Percentiles rank a stretch among this genome's conserved stretches.
Evolutionary conservation across 2,888 invertebrate species (phyloP).

Genomic region (Barypeithes pellucidus): DNA sequence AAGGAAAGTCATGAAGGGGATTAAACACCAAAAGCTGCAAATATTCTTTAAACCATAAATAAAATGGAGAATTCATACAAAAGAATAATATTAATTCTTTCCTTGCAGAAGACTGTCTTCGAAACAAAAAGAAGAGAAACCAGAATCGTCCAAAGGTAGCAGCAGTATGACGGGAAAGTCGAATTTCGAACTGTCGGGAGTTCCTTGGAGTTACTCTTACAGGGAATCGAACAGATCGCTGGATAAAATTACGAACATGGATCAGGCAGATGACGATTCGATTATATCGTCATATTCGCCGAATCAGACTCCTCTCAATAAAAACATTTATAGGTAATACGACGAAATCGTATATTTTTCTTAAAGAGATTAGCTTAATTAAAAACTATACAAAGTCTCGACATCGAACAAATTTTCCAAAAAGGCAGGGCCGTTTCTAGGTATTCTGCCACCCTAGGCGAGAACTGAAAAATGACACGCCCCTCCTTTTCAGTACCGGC

Average conservation of each 20-base stretch:
- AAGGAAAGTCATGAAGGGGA: no score
- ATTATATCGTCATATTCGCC: slow-evolving; percentile 39
- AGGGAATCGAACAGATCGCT: slow-evolving; percentile 15
- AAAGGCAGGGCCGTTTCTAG: no score
- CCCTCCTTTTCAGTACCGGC: no score
- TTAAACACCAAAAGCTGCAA: no score
- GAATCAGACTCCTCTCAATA: slow-evolving; percentile 24
- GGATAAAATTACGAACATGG: slow-evolving; percentile 9
- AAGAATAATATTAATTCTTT: neutral
- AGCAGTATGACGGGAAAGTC: slow-evolving; percentile 25
- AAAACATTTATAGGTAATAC: slow-evolving; percentile 43
- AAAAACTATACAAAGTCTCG: no score
- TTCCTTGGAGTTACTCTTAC: slow-evolving; percentile 44
- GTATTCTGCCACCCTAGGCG: no score
- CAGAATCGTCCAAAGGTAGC: slow-evolving; percentile 28
- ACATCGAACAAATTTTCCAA: no score
- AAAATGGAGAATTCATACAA: no score
- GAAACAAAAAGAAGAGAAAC: slow-evolving; percentile 51
- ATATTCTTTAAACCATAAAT: no score
- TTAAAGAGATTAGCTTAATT: no score
- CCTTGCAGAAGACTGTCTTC: slow-evolving; percentile 50
- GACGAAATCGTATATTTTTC: no score
- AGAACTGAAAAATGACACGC: no score
- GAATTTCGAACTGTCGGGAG: slow-evolving; percentile 47
- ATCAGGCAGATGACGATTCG: slow-evolving; percentile 38